These are phyloP conservation scores for Gulo gulo DNA, from an alignment of 2,113 vertebrate genomes.

Conservation along the genomic window DNA sequence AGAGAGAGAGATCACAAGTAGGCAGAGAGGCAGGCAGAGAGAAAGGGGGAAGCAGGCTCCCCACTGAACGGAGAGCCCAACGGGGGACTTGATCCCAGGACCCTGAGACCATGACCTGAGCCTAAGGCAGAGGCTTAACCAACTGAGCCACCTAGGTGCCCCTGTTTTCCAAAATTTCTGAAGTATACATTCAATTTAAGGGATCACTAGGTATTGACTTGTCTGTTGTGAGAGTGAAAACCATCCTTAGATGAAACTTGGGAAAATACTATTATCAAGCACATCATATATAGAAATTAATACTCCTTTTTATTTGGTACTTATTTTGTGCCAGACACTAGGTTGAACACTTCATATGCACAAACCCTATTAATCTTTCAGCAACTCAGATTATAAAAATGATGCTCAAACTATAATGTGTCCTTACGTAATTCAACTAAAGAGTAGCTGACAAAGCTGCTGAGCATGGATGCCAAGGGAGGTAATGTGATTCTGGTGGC, in stretches of 20 bases:
- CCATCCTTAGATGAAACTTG: neutral
- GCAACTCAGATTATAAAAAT: neutral
- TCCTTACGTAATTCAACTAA: neutral
- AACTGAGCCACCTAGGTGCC: no score
- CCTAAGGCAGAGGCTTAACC: no score
- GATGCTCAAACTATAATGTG: neutral
- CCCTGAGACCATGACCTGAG: no score
- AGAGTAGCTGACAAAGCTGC: neutral
- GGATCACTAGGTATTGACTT: neutral
- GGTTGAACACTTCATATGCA: neutral
- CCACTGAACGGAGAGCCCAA: no score
- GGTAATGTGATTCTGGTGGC: neutral
- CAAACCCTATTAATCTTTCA: constrained; percentile 27
- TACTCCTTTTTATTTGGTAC: neutral
- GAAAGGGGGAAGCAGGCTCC: no score
- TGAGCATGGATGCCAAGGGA: neutral
- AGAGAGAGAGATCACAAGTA: no score
- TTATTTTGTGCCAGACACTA: neutral
- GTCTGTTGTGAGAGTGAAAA: neutral
- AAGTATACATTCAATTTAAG: neutral
- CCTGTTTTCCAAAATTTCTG: neutral
- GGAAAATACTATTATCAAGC: neutral
- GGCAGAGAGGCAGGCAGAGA: no score
- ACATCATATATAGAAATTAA: neutral
- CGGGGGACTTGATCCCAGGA: no score